phyloP scores from a whole-genome alignment of 2,797 vertebrate genomes.

The Philypnodon macrostomus region DNA sequence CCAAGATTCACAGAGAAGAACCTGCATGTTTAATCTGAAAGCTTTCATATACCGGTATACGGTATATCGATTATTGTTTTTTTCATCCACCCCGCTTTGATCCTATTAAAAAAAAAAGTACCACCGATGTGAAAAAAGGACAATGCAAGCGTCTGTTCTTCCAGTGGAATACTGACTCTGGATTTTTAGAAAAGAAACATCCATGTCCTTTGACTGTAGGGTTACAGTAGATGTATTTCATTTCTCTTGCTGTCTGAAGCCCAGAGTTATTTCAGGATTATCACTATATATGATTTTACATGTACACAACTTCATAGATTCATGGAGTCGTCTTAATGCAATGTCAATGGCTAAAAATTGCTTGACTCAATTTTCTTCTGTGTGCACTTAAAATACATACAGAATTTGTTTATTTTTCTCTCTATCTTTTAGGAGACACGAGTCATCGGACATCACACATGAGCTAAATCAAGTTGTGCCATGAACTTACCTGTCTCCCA shows the following conservation, averaged over 20 bases:
- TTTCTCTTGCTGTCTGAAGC: constrained; percentile 38
- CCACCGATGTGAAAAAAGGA: constrained; percentile 33
- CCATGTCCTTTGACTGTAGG: constrained; percentile 20
- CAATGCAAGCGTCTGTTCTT: constrained; percentile 13
- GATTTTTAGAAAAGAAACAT: constrained; percentile 30
- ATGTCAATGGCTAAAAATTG: background rate
- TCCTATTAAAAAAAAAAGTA: constrained; percentile 50
- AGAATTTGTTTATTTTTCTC: no score
- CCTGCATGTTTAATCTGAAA: constrained; percentile 49
- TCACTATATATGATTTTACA: constrained; percentile 7
- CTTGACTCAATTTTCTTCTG: no score
- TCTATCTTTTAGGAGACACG: no score
- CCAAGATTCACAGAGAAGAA: constrained; percentile 35
- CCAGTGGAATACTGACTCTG: constrained; percentile 22
- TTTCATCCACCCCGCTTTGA: constrained; percentile 49
- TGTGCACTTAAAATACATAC: no score
- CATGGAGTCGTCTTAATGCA: background rate
- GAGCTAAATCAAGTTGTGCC: no score
- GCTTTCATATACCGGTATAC: no score
- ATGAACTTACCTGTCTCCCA: no score
- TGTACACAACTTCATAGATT: constrained; percentile 1
- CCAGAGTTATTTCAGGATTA: constrained; percentile 17
- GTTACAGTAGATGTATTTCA: constrained; percentile 32
- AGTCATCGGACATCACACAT: no score
- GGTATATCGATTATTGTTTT: constrained; percentile 53